These are phyloP conservation scores for Trichogramma pretiosum DNA, from an alignment of 1,140 invertebrate species.

Conservation along the genomic window DNA sequence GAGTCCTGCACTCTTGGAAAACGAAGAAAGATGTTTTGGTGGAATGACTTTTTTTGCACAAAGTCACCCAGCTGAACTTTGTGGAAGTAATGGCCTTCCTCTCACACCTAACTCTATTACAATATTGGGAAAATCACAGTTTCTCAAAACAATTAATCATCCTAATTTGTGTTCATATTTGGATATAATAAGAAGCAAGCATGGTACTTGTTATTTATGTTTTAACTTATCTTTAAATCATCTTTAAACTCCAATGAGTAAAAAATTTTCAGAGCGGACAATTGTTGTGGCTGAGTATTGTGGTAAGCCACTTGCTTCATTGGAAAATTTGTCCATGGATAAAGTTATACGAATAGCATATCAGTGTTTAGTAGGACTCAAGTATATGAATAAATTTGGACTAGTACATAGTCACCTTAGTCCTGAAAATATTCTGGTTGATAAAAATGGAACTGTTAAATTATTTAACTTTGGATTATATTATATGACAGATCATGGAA, in stretches of 20 bases:
- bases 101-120: constrained; percentile 92
- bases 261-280: constrained; percentile 67
- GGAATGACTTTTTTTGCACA: constrained; percentile 85
- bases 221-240: not conserved
- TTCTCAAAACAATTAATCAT: constrained; percentile 71
- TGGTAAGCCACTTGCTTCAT: constrained; percentile 51
- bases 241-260: not conserved
- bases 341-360: constrained; percentile 54
- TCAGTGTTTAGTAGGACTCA: constrained; percentile 66
- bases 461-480: constrained; percentile 88
- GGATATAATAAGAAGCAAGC: constrained; percentile 86
- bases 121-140: constrained; percentile 81
- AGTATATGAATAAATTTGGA: constrained; percentile 62
- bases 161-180: constrained; percentile 79
- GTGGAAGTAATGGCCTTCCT: constrained; percentile 90
- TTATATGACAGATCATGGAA: constrained; percentile 79
- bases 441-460: constrained; percentile 64
- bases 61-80: constrained; percentile 81
- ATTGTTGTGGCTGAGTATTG: constrained; percentile 83
- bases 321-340: constrained; percentile 37
- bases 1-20: constrained; percentile 40
- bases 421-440: constrained; percentile 76
- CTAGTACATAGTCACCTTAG: constrained; percentile 74
- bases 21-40: constrained; percentile 55
- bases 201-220: constrained; percentile 55